Base-by-base conservation (phyloP, 2,113 vertebrate species). In the Callithrix jacchus region DNA sequence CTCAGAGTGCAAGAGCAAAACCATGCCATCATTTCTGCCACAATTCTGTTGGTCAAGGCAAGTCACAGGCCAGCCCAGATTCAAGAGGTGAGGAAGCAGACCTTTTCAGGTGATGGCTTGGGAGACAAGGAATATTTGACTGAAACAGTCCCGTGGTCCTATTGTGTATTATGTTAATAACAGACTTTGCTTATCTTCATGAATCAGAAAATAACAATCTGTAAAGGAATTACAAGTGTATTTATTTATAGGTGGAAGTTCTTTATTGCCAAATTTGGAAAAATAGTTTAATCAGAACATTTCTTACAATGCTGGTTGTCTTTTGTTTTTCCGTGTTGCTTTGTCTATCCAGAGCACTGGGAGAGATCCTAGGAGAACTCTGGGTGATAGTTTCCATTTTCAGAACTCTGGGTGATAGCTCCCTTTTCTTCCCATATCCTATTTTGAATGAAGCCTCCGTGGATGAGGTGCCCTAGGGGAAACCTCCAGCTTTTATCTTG, bases 91-190 rank as follows among this genome's bases (percentile, higher is more conserved):
- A 45, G 25, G 21, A 81, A 61, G 35, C 16, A 52, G 49, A 81
- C 9, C 25, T 37, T 32, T 80, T 68, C 30, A 74, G 61, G 42
- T 91, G 23, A 73, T 87, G 40, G 5, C 45, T 92, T 64, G 56
- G 49, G 54, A 37, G 6, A 20, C 23, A 54, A 90, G 49, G 21
- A 42, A 82, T 68, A 76, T 74, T 70, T 74, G 64, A 66, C 74
- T 58, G 4, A 81, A 37, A 40, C 73, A 66, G 8, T 93, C 49
- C 8, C 40, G 52, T 94, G 56, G 45, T 16, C 30, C 30, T 87
- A 5, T 96, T 66, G 11, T 74, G 47, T 91, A 81, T 94, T 89
- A 47, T 93, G 91, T 66, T 97, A 77, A 66, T 92, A 87, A 68
- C 17, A 83, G 25, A 77, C 42, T 89, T 71, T 74, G 37, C 40